Base-by-base conservation (phyloP, 2,888 invertebrate species). In the Chrysolina americana region DNA sequence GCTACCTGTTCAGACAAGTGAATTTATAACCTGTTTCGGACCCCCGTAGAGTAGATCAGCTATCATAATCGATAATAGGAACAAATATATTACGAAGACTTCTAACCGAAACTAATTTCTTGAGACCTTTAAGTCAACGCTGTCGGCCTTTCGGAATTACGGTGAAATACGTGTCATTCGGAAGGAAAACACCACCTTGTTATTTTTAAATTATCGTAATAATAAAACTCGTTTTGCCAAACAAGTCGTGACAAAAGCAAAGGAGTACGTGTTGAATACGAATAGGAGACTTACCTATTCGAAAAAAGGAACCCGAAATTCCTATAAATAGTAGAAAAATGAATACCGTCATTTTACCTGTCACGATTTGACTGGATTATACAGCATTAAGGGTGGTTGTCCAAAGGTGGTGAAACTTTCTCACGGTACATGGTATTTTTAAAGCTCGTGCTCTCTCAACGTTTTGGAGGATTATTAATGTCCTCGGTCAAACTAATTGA, bases 371-470 rank as follows among this genome's bases (percentile, higher is more conserved):
- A 65, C 69, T 71, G 65, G 72, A 65, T 69, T 59, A 71, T 41
- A 70, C 15, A 10, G 36, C 59, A 71, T 71, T 72, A 75, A 75
- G 75, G 75, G 75, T 75, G 72, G 70, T 65, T 72, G 44, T 48
- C 53, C 64, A 17, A 62, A 48, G 68, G 69, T 70, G 68, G 53
- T 44, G 23, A 36, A 41, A 71, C 50, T 70, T 76, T 76, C 76
- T 76, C 76, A 76, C 76, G 74, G 74, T 69, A 69, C 28, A 53
- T 47, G 62, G 68, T 62, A 71, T 59, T 71, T 74, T 69, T 53
- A 28, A 65, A 76, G 71, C 76, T 76, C 76, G 76, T 76, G 76
- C 76, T 76, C 70, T 70, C 59, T 50, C 19, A 48, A 64, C 76
- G 62, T 65, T 74, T 66, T 70, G 13, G 48, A 44, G 70, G 76